Evolutionary conservation across 2,888 invertebrate genomes (phyloP).

Genomic region (Leptinotarsa haldemani): DNA sequence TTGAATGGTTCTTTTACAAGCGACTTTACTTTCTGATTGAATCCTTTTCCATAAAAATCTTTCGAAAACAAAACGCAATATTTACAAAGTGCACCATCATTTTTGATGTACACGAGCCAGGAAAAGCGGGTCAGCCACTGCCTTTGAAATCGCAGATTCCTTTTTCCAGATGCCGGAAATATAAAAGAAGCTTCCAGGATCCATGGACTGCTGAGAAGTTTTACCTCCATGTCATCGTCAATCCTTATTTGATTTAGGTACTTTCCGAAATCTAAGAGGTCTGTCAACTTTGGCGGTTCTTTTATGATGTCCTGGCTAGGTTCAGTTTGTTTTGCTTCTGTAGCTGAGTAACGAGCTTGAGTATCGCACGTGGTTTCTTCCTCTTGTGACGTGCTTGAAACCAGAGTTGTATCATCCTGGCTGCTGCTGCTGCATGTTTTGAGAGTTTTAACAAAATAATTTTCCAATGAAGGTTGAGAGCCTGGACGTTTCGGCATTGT

Average conservation of each 20-base stretch:
- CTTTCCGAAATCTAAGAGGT: background rate
- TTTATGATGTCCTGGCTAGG: no score
- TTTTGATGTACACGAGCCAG: background rate
- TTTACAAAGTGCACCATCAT: conserved; percentile 4
- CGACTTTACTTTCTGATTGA: background rate
- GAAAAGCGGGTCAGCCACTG: background rate
- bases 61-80: conserved; percentile 2
- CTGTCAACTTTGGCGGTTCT: no score
- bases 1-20: background rate
- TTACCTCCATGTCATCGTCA: background rate
- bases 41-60: background rate
- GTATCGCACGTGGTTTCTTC: no score
- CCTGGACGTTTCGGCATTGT: no score
- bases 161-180: background rate
- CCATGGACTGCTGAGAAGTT: background rate
- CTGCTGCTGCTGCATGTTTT: no score
- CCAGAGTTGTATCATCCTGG: no score
- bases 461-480: no score
- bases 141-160: conserved; percentile 1
- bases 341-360: no score
- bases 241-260: background rate
- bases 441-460: no score
- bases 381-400: no score
- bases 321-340: no score
- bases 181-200: background rate